Evolutionary conservation across 2,888 invertebrate genomes (phyloP).

Genomic region (Metallyticus violacea): DNA sequence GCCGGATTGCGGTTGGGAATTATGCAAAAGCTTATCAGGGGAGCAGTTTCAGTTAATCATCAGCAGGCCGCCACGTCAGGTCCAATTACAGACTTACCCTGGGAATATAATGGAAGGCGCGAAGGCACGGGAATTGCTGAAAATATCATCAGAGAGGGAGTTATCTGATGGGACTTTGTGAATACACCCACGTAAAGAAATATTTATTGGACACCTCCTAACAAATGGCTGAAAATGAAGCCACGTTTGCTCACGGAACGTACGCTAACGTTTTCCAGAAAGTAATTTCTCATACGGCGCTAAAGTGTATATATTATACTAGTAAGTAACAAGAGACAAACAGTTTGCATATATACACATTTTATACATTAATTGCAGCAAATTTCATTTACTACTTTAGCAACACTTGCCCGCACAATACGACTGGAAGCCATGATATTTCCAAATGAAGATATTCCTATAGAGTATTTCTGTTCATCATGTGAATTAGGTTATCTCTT

Average conservation of each 20-base stretch:
- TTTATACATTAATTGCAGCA: no score
- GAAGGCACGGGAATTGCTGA: background rate
- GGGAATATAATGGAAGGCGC: background rate
- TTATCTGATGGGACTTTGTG: background rate
- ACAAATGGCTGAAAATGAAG: background rate
- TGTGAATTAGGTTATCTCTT: no score
- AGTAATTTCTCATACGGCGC: background rate
- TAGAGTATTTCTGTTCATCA: no score
- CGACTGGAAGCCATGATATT: no score
- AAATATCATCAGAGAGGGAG: background rate
- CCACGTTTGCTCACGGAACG: background rate
- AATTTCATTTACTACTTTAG: no score
- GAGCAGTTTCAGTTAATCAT: slow-evolving; percentile 7
- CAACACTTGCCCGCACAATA: no score
- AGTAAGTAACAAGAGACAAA: no score
- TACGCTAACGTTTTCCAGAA: background rate
- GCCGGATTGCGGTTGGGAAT: background rate
- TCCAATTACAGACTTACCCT: background rate
- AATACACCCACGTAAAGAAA: background rate
- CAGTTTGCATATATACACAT: no score
- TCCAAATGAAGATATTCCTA: no score
- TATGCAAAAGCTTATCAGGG: background rate
- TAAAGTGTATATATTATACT: background rate
- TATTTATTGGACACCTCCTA: background rate
- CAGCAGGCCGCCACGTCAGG: background rate